Evolutionary conservation across 2,888 invertebrate genomes (phyloP).

Genomic region (Ferrisia virgata): DNA sequence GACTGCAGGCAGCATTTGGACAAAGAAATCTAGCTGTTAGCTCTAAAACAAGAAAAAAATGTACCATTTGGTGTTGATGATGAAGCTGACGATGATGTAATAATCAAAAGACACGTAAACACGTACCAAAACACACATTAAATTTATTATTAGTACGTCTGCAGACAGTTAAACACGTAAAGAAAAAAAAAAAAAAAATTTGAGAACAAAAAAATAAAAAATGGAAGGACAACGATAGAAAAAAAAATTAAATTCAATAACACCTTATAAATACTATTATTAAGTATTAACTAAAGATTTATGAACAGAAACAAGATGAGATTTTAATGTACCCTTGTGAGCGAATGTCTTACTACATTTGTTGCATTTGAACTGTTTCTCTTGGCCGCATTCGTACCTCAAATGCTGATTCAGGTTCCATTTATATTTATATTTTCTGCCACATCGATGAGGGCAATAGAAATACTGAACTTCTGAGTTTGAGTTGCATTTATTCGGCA

Average conservation of each 20-base stretch:
- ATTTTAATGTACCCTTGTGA: slow-evolving; percentile 40
- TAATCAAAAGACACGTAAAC: not conserved
- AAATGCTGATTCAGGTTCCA: slow-evolving; percentile 46
- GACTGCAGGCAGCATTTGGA: not conserved
- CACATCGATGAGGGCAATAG: slow-evolving; percentile 44
- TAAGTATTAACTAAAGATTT: not conserved
- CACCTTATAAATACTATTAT: not conserved
- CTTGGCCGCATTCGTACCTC: slow-evolving; percentile 50
- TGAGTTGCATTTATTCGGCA: not conserved
- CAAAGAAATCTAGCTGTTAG: slow-evolving; percentile 3
- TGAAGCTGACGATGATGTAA: not conserved
- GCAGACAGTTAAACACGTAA: not conserved
- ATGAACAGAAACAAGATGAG: slow-evolving; percentile 31
- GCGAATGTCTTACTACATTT: slow-evolving; percentile 39
- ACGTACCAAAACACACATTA: not conserved
- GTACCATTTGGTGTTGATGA: not conserved
- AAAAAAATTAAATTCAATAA: not conserved
- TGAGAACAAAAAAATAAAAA: not conserved
- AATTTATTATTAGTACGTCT: too few relatives aligned
- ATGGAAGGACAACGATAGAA: too few relatives aligned
- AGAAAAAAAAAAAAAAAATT: not conserved
- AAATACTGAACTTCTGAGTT: not conserved
- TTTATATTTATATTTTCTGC: slow-evolving; percentile 46
- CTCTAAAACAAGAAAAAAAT: not conserved
- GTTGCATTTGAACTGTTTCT: slow-evolving; percentile 37